These are phyloP conservation scores for Echeneis naucrates DNA, from an alignment of 2,797 vertebrate species.

Conservation along the genomic window DNA sequence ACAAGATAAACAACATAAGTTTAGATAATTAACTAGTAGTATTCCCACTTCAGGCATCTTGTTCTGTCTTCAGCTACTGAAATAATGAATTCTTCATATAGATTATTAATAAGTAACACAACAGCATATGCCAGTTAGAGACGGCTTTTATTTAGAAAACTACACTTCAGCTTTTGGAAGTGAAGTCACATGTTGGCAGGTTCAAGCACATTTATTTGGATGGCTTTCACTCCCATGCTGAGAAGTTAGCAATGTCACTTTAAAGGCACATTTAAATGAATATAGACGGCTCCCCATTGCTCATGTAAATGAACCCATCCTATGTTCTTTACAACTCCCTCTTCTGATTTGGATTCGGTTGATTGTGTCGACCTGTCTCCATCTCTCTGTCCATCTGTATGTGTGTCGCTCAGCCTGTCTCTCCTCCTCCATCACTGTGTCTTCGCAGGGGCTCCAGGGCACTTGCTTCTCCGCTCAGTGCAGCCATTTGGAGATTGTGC, in stretches of 20 bases:
- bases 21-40: slow-evolving; percentile 60
- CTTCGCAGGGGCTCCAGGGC: slow-evolving; percentile 34
- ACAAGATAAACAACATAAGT: slow-evolving; percentile 39
- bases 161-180: slow-evolving; percentile 9
- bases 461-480: slow-evolving; percentile 38
- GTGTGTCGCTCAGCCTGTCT: slow-evolving; percentile 37
- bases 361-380: slow-evolving; percentile 41
- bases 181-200: background rate
- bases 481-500: slow-evolving; percentile 79
- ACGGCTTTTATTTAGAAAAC: slow-evolving; percentile 8
- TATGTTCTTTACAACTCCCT: slow-evolving; percentile 25
- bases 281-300: slow-evolving; percentile 44
- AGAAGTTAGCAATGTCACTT: slow-evolving; percentile 26
- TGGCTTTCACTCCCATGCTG: slow-evolving; percentile 27
- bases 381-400: slow-evolving; percentile 45
- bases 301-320: slow-evolving; percentile 44
- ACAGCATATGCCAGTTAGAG: slow-evolving; percentile 45
- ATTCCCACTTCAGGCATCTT: slow-evolving; percentile 42
- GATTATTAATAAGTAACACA: slow-evolving; percentile 52
- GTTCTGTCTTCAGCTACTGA: slow-evolving; percentile 31
- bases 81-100: slow-evolving; percentile 46
- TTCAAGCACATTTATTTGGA: slow-evolving; percentile 8
- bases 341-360: slow-evolving; percentile 11
- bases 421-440: slow-evolving; percentile 25
- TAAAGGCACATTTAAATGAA: slow-evolving; percentile 31